Base-by-base conservation (phyloP, 2,113 vertebrate genomes). In the Solea solea region DNA sequence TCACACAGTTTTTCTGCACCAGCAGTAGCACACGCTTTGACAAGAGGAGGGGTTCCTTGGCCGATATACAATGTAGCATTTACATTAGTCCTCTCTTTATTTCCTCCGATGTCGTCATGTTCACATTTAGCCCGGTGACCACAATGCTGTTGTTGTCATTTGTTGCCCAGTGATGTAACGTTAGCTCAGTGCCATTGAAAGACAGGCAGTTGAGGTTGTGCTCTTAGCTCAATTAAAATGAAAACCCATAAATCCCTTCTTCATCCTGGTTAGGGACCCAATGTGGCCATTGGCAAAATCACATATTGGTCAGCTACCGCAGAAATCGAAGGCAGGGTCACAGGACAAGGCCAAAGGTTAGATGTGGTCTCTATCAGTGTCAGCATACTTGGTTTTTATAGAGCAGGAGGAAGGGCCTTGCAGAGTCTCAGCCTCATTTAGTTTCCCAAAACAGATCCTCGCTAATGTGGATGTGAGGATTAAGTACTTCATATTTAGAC, bases 171-270 rank as follows among this genome's bases (percentile, higher is more conserved):
- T 92, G 92, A 93, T 86, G 88, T 92, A 82, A 91, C 86, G 64
- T 74, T 62, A 75, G 82, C 76, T 84, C 78, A 60, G 82, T 62
- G 60, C 45, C 60, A 69, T 46, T 65, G 61, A 83, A 78, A 80
- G 64, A 86, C 88, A 82, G 70, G 54, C 67, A 82, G 74, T 79
- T 8, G 60, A 75, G 81, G 69, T 83, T 78, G 64, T 88, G 89
- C 91, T 91, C 88, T 91, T 89, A 91, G 88, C 91, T 87, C 90
- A 88, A 92, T 94, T 93, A 91, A 95, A 95, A 93, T 93, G 86
- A 93, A 93, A 94, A 93, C 90, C 91, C 84, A 93, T 96, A 95
- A 95, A 96, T 96, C 88, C 89, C 82, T 74, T 90, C 80, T 94
- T 95, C 93, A 92, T 92, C 91, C 91, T 68, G 71, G 92, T 94